Evolutionary conservation across 1,140 invertebrate genomes (phyloP).

Genomic region (Megalopta genalis): DNA sequence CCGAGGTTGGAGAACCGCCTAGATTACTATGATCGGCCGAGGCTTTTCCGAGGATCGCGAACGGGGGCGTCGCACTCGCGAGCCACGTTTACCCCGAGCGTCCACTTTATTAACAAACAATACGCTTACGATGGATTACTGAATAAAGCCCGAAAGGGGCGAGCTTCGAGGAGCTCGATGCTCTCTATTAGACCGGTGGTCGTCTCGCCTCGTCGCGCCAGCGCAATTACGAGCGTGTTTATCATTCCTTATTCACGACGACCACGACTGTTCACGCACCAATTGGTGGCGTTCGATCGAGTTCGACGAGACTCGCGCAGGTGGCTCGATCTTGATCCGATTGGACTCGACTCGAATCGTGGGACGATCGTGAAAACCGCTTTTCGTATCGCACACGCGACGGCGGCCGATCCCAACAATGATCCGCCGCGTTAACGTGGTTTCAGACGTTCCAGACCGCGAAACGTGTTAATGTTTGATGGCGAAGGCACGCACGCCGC

Average conservation of each 20-base stretch:
- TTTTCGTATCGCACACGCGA: neutral
- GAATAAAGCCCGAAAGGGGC: neutral
- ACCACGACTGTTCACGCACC: neutral
- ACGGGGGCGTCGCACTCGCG: too few relatives aligned
- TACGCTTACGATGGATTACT: neutral
- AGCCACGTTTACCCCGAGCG: neutral
- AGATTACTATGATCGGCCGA: too few relatives aligned
- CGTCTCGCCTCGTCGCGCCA: neutral
- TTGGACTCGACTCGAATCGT: too few relatives aligned
- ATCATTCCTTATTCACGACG: neutral
- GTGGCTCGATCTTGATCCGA: too few relatives aligned
- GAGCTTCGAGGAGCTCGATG: neutral
- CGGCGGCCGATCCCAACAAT: neutral
- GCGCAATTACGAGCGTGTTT: neutral
- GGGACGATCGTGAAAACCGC: too few relatives aligned
- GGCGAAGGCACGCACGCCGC: neutral
- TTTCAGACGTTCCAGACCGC: conserved; percentile 5
- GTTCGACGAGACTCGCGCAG: too few relatives aligned
- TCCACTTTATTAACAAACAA: conserved; percentile 2
- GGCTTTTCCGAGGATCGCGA: too few relatives aligned
- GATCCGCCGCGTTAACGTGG: neutral
- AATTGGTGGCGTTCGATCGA: too few relatives aligned
- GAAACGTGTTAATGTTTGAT: neutral
- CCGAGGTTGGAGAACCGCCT: too few relatives aligned
- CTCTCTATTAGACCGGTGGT: neutral